Percentiles rank a stretch among this genome's conserved stretches.
These are phyloP conservation scores for Nomada fucata DNA, from an alignment of 2,888 invertebrate species.

Conservation along the genomic window DNA sequence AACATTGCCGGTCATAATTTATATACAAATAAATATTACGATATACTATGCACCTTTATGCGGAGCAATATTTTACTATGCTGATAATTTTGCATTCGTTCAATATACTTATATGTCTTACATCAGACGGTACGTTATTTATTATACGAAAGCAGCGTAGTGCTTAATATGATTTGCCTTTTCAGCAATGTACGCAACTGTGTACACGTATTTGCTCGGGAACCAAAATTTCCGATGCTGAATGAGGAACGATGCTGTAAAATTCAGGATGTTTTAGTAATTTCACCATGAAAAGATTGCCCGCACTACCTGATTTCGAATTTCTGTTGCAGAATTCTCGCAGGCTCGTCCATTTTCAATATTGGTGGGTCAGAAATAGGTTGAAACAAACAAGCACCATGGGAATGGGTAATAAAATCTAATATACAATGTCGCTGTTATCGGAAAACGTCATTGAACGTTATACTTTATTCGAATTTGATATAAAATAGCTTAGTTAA, in stretches of 20 bases:
- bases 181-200: background rate
- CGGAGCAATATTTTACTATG: background rate
- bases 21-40: background rate
- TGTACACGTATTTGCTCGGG: too few species aligned
- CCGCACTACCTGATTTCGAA: background rate
- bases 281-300: conserved; percentile 12
- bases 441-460: conserved; percentile 13
- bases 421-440: background rate
- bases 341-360: conserved; percentile 33
- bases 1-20: background rate
- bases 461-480: background rate
- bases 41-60: background rate
- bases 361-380: conserved; percentile 31
- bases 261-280: conserved; percentile 1
- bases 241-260: background rate
- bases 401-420: conserved; percentile 7
- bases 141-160: background rate
- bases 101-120: background rate
- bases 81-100: background rate
- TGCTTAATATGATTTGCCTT: background rate
- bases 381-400: conserved; percentile 26
- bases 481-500: background rate
- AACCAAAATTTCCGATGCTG: background rate
- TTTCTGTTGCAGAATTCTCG: conserved; percentile 11
- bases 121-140: background rate